Percentiles rank a stretch among this genome's conserved stretches.
These are phyloP conservation scores for Sebastiscus albofasciatus DNA, from an alignment of 2,797 vertebrate species.

Conservation along the genomic window DNA sequence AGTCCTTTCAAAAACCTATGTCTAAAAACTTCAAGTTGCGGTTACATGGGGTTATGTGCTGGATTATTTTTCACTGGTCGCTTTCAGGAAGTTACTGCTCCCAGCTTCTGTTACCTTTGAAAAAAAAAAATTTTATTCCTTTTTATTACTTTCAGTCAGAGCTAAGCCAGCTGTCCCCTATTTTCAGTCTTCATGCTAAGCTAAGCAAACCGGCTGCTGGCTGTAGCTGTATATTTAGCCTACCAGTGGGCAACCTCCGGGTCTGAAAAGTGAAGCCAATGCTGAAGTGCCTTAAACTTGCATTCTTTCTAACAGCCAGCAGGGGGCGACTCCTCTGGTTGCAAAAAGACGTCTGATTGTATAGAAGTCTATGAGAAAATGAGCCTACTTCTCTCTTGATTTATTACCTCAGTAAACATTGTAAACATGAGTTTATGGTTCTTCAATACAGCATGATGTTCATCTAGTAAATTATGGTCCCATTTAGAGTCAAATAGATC, in stretches of 20 bases:
- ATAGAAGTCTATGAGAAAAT: too few species aligned
- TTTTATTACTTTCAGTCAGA: not conserved
- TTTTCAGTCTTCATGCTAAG: not conserved
- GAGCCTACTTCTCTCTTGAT: rapidly evolving
- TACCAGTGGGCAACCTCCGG: not conserved
- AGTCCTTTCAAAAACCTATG: too few species aligned
- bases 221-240: not conserved
- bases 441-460: too few species aligned
- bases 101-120: not conserved
- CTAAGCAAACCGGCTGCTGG: not conserved
- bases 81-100: not conserved
- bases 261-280: too few species aligned
- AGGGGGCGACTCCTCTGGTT: too few species aligned
- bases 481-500: too few species aligned
- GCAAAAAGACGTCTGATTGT: too few species aligned
- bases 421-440: too few species aligned
- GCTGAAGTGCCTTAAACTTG: not conserved
- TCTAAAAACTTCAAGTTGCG: rapidly evolving
- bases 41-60: not conserved
- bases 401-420: too few species aligned
- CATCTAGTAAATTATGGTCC: too few species aligned
- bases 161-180: not conserved
- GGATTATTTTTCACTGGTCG: not conserved
- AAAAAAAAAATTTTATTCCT: not conserved
- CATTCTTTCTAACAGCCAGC: too few species aligned